Base-by-base conservation (phyloP, 1,140 invertebrate species). In the Drosophila subpulchrella region DNA sequence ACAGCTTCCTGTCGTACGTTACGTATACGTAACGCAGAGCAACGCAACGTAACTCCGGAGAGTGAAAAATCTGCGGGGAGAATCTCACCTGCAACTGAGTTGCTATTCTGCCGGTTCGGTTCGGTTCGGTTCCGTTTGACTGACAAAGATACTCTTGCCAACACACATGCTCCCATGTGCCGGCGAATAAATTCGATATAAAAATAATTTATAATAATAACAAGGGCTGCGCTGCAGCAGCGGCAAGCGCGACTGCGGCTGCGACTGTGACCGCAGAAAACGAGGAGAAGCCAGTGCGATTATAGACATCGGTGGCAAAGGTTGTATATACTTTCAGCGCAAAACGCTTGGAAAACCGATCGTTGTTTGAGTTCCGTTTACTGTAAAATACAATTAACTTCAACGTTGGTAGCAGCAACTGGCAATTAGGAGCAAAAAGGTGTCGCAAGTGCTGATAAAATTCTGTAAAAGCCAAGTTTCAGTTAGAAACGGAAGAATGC, bases 291-390 rank as follows among this genome's bases (percentile, higher is more conserved):
- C 44, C 76, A 83, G 81, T 83, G 60, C 50, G 72, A 72, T 50
- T 62, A 44, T 48, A 54, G 48, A 76, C 81, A 48, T 72, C 54
- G 76, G 20, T 62, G 57, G 34, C 57, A 80, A 53, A 56, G 71
- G 81, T 85, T 85, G 74, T 65, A 11, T 39, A 38, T 8, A 39
- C 47, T 60, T 32, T 0, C 24, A 24, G 39, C 46, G 44, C 15
- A 20, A 20, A 58, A 30, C 13, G 0, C 8, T 6, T 34, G 36
- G 6, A 6, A 36, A 27, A n/a, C 12, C 6, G n/a, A 51, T 32
- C 27, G 20, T 15, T 15, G 17, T 39, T 63, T 46, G 7, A 17
- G 42, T 42, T 42, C 4, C n/a, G n/a, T 32, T 1, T 34, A 54
- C 2, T 53, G 27, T 36, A 27, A 5, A 62, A 44, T 8, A 2